Evolutionary conservation across 2,888 invertebrate genomes (phyloP).

Genomic region (Isotomurus palustris): DNA sequence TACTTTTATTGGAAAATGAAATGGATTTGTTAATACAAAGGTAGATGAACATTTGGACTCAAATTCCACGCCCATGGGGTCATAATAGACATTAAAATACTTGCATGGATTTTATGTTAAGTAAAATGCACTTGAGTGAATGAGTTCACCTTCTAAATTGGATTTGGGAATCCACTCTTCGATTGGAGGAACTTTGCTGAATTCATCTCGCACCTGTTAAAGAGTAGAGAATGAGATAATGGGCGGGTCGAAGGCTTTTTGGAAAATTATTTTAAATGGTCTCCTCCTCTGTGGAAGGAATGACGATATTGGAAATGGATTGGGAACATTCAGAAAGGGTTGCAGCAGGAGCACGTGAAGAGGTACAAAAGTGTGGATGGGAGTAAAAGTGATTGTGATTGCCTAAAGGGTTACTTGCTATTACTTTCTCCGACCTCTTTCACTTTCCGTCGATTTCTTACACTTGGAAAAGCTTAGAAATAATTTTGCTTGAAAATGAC

Average conservation of each 20-base stretch:
- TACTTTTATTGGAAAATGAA: not conserved
- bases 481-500: not conserved
- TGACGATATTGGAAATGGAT: not conserved
- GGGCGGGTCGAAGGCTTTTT: not conserved
- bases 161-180: constrained; percentile 48
- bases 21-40: not conserved
- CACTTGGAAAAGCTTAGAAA: too few relatives aligned
- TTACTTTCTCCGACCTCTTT: not conserved
- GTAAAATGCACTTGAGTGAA: constrained; percentile 9
- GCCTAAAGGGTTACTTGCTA: not conserved
- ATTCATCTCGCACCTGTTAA: constrained; percentile 46
- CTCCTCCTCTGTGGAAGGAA: not conserved
- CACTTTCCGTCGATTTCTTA: too few relatives aligned
- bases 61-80: not conserved
- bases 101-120: too few relatives aligned
- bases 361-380: too few relatives aligned
- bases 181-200: constrained; percentile 45
- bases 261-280: not conserved
- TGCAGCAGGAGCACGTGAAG: too few relatives aligned
- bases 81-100: too few relatives aligned
- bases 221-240: not conserved
- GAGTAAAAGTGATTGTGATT: not conserved
- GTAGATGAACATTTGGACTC: not conserved
- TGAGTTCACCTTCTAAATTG: constrained; percentile 45
- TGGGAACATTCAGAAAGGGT: not conserved